Conservation (phyloP, 2,113 vertebrate genomes). For the Trochalopteron elliotii region DNA sequence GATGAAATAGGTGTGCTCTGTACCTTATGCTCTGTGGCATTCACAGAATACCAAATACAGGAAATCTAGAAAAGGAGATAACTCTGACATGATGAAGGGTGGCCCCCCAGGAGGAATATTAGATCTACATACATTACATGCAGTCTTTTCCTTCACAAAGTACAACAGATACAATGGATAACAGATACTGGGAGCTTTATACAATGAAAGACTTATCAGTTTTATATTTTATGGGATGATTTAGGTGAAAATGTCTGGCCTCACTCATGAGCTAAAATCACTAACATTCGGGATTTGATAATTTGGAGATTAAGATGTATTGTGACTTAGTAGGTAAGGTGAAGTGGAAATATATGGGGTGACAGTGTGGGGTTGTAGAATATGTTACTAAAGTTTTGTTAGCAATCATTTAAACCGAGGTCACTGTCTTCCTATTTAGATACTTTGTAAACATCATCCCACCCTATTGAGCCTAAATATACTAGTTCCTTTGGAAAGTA, state of each 20-base stretch:
- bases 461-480: neutral
- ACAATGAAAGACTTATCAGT: neutral
- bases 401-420: neutral
- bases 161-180: neutral
- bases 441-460: neutral
- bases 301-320: neutral
- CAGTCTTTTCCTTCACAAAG: neutral
- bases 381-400: neutral
- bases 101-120: neutral
- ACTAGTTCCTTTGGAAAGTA: neutral
- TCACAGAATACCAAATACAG: neutral
- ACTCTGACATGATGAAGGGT: neutral
- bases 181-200: neutral
- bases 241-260: neutral
- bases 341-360: neutral
- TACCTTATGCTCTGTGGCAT: neutral
- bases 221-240: neutral
- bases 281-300: neutral
- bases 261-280: neutral
- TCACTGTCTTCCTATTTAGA: neutral
- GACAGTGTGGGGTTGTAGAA: neutral
- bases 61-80: neutral
- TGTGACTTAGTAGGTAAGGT: neutral
- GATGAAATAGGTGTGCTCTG: neutral
- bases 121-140: neutral